Evolutionary conservation across 2,888 invertebrate species (phyloP), one percentile per base, ranked within the genome.

Genomic region (Dendrolimus houi): DNA sequence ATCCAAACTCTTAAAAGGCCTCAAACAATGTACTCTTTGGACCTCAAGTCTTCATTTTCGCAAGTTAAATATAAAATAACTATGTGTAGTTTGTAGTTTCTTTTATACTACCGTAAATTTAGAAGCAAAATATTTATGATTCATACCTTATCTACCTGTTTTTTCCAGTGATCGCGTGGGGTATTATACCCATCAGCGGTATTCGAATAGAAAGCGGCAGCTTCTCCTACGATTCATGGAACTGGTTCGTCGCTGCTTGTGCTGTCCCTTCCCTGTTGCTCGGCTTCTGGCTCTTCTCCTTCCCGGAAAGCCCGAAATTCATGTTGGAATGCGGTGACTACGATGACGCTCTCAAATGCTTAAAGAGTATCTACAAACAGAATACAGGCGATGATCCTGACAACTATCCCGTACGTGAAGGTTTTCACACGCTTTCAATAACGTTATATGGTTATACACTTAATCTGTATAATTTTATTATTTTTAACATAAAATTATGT

Each of bases 251-350:
- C 52, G 93, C 94, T 0, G 92, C 95, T 0, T 95, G 95, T 79
- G 94, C 94, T 6, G 65, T 95, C 6, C 95, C 96, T 0, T 95
- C 95, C 63, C 84, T 95, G 29, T 64, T 93, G 65, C 92, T 95
- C 52, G 94, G 90, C 58, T 84, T 94, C 62, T 95, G 95, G 95
- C 83, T 96, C 9, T 92, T 94, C 67, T 89, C 92, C 59, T 95
- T 96, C 83, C 96, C 96, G 0, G 96, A 96, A 83, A 96, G 95
- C 75, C 96, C 96, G 1, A 96, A 96, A 80, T 96, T 96, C 81
- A 92, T 96, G 71, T 91, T 96, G 78, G 95, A 95, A 79, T 94
- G 94, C 71, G 96, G 95, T 0, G 95, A 95, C 77, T 93, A 95
- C 40, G 95, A 95, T 55, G 94, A 94, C 53, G 95, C 96, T 0